Conservation (phyloP, 2,888 invertebrate genomes). For the Pheosia gnoma region DNA sequence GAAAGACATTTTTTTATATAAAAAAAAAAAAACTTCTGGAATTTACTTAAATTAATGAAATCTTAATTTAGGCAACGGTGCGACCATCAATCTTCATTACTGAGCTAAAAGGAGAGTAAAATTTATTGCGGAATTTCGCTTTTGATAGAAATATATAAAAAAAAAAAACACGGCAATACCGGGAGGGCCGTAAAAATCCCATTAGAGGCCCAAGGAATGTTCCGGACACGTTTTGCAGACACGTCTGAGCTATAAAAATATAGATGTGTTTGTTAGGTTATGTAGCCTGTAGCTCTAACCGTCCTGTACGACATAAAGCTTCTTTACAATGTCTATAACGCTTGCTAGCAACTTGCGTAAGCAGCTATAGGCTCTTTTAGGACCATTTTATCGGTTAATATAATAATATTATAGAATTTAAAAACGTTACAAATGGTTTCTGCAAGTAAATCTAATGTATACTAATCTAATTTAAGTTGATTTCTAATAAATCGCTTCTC, state of each 20-base stretch:
- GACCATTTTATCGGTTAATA: no score
- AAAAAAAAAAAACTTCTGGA: slow-evolving; percentile 13
- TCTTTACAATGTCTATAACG: no score
- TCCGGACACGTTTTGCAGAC: neutral
- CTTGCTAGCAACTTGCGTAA: no score
- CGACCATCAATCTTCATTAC: slow-evolving; percentile 38
- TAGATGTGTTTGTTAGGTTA: neutral
- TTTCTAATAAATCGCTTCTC: slow-evolving; percentile 14
- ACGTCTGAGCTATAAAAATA: neutral
- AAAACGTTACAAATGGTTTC: slow-evolving; percentile 1
- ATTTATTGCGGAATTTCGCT: slow-evolving; percentile 1
- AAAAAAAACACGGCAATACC: neutral
- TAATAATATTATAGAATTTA: no score
- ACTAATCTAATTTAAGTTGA: slow-evolving; percentile 16
- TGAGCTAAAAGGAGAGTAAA: slow-evolving; percentile 5
- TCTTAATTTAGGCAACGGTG: slow-evolving; percentile 17
- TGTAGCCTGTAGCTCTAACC: neutral
- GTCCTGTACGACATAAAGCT: no score
- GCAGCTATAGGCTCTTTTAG: no score
- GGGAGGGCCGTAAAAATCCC: slow-evolving; percentile 3
- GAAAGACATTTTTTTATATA: neutral
- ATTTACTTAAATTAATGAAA: slow-evolving; percentile 21
- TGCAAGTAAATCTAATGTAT: slow-evolving; percentile 19
- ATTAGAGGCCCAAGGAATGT: neutral
- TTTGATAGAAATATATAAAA: slow-evolving; percentile 1